These are phyloP conservation scores for Noctuana brunneofusca DNA, from an alignment of 2,888 invertebrate genomes.

Conservation along the genomic window DNA sequence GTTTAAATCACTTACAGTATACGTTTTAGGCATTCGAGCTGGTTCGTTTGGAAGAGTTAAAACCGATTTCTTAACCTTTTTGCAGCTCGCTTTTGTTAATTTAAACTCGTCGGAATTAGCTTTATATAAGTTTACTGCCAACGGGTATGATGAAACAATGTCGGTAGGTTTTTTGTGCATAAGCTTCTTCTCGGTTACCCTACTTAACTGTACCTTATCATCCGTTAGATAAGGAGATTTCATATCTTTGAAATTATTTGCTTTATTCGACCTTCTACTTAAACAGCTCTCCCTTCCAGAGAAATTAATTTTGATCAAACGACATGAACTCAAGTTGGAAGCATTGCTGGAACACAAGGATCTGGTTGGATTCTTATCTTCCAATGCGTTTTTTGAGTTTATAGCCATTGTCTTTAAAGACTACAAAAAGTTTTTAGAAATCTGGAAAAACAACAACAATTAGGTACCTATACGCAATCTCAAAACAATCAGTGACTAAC, in stretches of 20 bases:
- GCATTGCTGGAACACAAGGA: slow-evolving; percentile 43
- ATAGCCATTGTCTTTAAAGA: slow-evolving; percentile 52
- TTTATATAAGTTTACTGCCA: slow-evolving; percentile 64
- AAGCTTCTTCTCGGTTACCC: slow-evolving; percentile 58
- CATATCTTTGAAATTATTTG: slow-evolving; percentile 34
- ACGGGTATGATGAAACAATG: slow-evolving; percentile 58
- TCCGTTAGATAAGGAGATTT: slow-evolving; percentile 57
- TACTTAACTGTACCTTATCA: slow-evolving; percentile 56
- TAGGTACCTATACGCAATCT: too few relatives aligned
- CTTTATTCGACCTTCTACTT: slow-evolving; percentile 37
- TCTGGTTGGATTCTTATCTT: slow-evolving; percentile 44
- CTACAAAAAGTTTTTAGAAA: slow-evolving; percentile 9
- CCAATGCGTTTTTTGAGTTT: slow-evolving; percentile 46
- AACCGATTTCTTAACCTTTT: slow-evolving; percentile 67
- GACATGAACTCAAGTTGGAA: slow-evolving; percentile 42
- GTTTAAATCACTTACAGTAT: slow-evolving; percentile 71
- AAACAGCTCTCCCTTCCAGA: slow-evolving; percentile 45
- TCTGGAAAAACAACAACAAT: too few relatives aligned
- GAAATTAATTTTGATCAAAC: slow-evolving; percentile 46
- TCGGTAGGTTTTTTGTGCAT: slow-evolving; percentile 53
- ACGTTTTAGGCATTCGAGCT: slow-evolving; percentile 51
- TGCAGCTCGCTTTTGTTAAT: slow-evolving; percentile 48
- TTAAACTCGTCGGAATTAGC: slow-evolving; percentile 70
- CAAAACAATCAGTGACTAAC: too few relatives aligned
- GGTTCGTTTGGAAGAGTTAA: slow-evolving; percentile 64